Evolutionary conservation across 37 sponge, comb jelly and placozoan species (phyloP), one percentile per base, ranked within the genome.

Genomic region (Crambe crambe): DNA sequence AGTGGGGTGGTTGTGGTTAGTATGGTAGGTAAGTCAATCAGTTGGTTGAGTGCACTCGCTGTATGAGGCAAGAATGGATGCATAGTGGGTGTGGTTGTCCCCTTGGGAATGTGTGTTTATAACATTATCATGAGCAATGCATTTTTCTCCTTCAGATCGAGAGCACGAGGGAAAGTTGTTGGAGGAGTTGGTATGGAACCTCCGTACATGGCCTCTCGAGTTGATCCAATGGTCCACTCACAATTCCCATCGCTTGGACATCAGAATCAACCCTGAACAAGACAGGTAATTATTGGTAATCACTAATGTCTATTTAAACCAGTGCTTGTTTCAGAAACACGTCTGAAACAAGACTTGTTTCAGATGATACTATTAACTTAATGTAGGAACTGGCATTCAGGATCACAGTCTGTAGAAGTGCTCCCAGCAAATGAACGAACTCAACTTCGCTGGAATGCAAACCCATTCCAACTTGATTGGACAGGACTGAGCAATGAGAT

Each of bases 181-280:
- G 32, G 82, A 81, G 31, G 56, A 80, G 43, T 31, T 92, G 68
- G 89, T 92, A 61, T 92, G 93, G 93, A 92, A 76, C 68, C 63
- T 92, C 54, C 70, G 93, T 22, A 85, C 81, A 2, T 92, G 93
- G 93, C 93, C 93, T 26, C 69, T 92, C 62, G 93, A 92, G 42
- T 70, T 92, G 47, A 63, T 92, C 10, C 60, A 85, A 69, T 92
- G 93, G 93, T 25, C 58, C 41, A 85, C 89, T 9, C 22, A 47
- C 3, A 92, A 92, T 40, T 92, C 93, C 21, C 93, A 92, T 67
- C 82, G 93, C 0, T 81, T 92, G 41, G 93, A 92, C 69, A 88
- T 92, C 22, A 66, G 42, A 2, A 74, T 78, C 62, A 88, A 88
- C 58, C 86, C 79, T 30, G 89, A 92, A 54, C 89, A 87, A 37